Conservation (phyloP, 1,140 invertebrate genomes). For the Leguminivora glycinivorella region DNA sequence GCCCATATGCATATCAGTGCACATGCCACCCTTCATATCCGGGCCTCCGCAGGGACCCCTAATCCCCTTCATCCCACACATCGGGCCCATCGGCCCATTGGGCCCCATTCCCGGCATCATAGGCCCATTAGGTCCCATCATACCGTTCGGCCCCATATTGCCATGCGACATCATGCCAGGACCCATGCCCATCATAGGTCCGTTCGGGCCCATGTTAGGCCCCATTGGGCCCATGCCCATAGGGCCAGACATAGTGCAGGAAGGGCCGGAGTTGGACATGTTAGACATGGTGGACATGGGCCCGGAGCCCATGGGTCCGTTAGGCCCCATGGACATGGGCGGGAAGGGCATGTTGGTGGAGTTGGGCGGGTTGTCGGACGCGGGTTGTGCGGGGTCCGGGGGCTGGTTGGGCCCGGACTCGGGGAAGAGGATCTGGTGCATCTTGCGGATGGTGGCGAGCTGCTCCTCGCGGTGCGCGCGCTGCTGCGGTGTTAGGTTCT, state of each 20-base stretch:
- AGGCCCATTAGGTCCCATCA: constrained; percentile 77
- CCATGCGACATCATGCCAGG: constrained; percentile 49
- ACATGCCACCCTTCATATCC: constrained; percentile 76
- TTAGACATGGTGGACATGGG: constrained; percentile 72
- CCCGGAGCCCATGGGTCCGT: constrained; percentile 66
- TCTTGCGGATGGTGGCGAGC: constrained; percentile 93
- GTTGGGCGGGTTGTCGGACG: constrained; percentile 67
- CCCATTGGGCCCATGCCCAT: constrained; percentile 68
- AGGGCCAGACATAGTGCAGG: constrained; percentile 72
- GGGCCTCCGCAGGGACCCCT: constrained; percentile 71
- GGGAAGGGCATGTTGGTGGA: constrained; percentile 73
- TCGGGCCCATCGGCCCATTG: constrained; percentile 76
- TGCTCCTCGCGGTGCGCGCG: constrained; percentile 95
- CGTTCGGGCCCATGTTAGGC: constrained; percentile 55
- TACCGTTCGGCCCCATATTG: constrained; percentile 75
- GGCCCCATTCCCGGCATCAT: constrained; percentile 74
- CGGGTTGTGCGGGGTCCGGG: constrained; percentile 52
- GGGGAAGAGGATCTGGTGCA: constrained; percentile 95
- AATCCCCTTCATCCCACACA: constrained; percentile 76
- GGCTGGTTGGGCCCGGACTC: constrained; percentile 80
- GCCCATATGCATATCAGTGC: constrained; percentile 76
- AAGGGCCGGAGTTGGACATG: constrained; percentile 67
- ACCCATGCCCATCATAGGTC: constrained; percentile 41
- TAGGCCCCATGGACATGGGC: constrained; percentile 66
- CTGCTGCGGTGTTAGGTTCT: constrained; percentile 97